Evolutionary conservation across 2,888 invertebrate genomes (phyloP).

Genomic region (Autographa pulchrina): DNA sequence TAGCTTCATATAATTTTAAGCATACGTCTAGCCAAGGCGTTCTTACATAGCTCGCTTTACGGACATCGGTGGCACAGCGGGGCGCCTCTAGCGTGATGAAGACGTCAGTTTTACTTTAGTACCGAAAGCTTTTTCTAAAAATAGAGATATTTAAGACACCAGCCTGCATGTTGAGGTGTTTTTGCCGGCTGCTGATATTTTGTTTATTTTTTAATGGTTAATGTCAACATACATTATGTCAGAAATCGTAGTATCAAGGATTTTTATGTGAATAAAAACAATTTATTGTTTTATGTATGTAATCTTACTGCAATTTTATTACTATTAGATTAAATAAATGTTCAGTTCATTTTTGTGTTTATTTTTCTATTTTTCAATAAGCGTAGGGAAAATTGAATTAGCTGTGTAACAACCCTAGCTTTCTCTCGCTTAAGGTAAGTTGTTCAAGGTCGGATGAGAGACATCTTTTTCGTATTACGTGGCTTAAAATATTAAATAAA

Average conservation of each 20-base stretch:
- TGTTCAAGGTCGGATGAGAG: neutral
- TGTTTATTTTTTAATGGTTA: too few species aligned
- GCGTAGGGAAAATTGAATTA: too few species aligned
- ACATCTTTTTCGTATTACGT: neutral
- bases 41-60: neutral
- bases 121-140: neutral
- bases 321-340: too few species aligned
- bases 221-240: too few species aligned
- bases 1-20: neutral
- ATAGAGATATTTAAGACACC: neutral
- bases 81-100: neutral
- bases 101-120: neutral
- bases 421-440: neutral
- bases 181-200: neutral
- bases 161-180: too few species aligned
- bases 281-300: too few species aligned
- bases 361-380: too few species aligned
- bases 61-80: slow-evolving; percentile 4
- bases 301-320: too few species aligned
- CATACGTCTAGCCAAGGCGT: neutral
- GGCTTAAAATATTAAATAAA: neutral
- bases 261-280: too few species aligned
- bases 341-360: too few species aligned
- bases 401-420: neutral
- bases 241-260: too few species aligned